Evolutionary conservation across 2,113 vertebrate genomes (phyloP).

Genomic region (Eulemur rufifrons): DNA sequence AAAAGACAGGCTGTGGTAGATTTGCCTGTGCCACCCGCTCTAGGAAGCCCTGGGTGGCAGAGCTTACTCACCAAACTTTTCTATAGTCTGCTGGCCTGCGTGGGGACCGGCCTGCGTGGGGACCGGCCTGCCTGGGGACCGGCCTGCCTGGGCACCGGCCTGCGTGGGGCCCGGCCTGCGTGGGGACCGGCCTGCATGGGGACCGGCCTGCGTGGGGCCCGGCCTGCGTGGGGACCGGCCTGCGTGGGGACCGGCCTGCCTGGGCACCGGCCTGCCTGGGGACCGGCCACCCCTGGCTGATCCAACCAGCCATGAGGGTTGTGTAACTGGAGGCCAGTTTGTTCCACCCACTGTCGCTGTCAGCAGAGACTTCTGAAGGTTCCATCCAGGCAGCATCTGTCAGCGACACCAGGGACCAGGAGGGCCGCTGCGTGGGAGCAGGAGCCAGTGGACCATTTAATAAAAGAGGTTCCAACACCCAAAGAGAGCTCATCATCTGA

Average conservation of each 20-base stretch:
- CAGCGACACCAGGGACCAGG: neutral
- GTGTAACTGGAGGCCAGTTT: neutral
- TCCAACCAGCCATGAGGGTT: fast-evolving
- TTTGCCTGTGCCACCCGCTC: neutral
- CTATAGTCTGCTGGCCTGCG: neutral
- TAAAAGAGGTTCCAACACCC: neutral
- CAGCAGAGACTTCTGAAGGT: neutral
- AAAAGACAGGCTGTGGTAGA: neutral
- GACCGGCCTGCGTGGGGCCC: no score
- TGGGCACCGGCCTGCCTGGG: no score
- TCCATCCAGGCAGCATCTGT: neutral
- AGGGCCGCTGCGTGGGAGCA: fast-evolving
- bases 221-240: no score
- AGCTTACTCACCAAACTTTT: neutral
- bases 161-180: no score
- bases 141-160: no score
- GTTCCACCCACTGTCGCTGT: no score
- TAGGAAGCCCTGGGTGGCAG: neutral
- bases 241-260: no score
- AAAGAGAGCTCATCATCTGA: neutral
- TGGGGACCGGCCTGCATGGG: no score
- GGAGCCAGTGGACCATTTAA: neutral
- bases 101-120: no score
- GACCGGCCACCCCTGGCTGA: fast-evolving
- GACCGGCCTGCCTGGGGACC: no score